These are phyloP conservation scores for Amblyraja radiata DNA, from an alignment of 2,797 vertebrate species.

Conservation along the genomic window DNA sequence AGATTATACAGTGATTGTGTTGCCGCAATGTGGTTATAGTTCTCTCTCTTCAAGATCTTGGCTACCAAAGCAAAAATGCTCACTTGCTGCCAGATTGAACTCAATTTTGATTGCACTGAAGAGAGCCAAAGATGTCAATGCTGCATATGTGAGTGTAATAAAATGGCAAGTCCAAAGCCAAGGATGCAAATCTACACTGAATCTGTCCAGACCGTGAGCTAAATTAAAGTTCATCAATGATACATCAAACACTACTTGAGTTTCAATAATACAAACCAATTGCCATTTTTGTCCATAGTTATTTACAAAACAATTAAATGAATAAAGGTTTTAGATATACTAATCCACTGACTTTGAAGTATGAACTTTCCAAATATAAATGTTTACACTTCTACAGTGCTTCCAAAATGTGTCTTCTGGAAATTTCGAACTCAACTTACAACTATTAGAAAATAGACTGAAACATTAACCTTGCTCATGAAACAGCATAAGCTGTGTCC, in stretches of 20 bases:
- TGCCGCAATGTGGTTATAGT: background rate
- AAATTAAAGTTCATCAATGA: background rate
- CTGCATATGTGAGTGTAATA: slow-evolving; percentile 1
- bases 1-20: background rate
- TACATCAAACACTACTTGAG: background rate
- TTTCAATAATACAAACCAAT: slow-evolving; percentile 2
- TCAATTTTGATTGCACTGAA: slow-evolving; percentile 7
- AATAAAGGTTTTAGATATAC: background rate
- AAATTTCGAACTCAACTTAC: background rate
- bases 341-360: background rate
- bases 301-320: background rate
- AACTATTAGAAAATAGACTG: background rate
- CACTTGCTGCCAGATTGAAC: slow-evolving; percentile 23
- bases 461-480: background rate
- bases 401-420: too few relatives aligned
- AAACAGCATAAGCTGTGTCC: background rate
- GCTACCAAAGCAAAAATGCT: slow-evolving; percentile 12
- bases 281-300: background rate
- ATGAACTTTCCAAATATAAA: background rate
- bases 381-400: background rate
- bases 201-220: background rate
- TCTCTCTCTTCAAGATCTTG: background rate
- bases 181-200: slow-evolving; percentile 4
- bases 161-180: slow-evolving; percentile 25
- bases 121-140: slow-evolving; percentile 27